A percentile compares a stretch with the other conserved stretches of the same genome.
phyloP scores from a whole-genome alignment of 2,113 vertebrate genomes.

The Micronisus gabar region DNA sequence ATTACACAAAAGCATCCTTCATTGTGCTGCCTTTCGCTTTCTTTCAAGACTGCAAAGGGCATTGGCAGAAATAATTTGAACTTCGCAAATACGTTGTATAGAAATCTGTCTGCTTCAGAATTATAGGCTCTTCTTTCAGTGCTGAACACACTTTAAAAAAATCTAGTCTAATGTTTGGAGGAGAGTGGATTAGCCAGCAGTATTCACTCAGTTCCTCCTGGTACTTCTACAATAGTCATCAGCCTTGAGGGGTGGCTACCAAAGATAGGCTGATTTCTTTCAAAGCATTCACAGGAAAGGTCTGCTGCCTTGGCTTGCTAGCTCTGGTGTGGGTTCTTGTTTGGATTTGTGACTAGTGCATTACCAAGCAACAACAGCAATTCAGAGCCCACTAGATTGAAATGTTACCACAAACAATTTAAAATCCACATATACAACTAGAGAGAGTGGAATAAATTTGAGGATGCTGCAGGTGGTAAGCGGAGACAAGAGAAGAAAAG shows the following conservation, averaged over 20 bases:
- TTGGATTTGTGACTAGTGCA: neutral
- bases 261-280: neutral
- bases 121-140: neutral
- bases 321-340: neutral
- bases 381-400: neutral
- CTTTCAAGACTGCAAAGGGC: neutral
- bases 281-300: neutral
- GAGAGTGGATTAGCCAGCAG: neutral
- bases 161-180: neutral
- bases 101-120: neutral
- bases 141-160: neutral
- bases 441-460: neutral
- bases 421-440: neutral
- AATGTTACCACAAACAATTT: neutral
- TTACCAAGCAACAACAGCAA: neutral
- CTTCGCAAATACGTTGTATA: neutral
- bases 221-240: neutral
- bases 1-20: slow-evolving; percentile 32
- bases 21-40: slow-evolving; percentile 24
- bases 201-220: neutral
- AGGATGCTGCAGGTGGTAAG: neutral
- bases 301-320: neutral
- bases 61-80: slow-evolving; percentile 22
- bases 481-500: neutral
- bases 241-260: neutral